Percentiles rank a stretch among this genome's conserved stretches.
phyloP scores from a whole-genome alignment of 2,797 vertebrate species.

The Otolemur crassicaudatus region DNA sequence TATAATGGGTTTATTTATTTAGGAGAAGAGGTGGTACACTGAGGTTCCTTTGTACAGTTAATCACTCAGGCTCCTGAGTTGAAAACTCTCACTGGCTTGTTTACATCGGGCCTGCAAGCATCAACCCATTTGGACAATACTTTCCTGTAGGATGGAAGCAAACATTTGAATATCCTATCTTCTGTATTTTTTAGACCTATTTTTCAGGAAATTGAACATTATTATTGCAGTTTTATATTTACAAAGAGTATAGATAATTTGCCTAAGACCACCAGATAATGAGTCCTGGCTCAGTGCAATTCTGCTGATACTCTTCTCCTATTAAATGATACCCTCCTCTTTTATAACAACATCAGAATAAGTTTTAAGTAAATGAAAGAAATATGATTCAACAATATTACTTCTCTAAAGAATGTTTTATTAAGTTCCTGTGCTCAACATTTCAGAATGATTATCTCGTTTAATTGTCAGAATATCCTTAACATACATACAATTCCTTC shows the following conservation, averaged over 20 bases:
- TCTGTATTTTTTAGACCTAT: background rate
- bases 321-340: background rate
- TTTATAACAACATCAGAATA: background rate
- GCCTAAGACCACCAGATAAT: background rate
- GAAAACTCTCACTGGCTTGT: background rate
- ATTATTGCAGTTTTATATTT: background rate
- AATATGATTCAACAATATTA: background rate
- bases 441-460: background rate
- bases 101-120: fast-evolving
- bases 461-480: background rate
- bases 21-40: background rate
- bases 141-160: background rate
- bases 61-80: background rate
- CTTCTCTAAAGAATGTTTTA: background rate
- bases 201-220: background rate
- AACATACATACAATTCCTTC: background rate
- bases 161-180: background rate
- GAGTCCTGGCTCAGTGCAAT: background rate
- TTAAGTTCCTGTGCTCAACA: background rate
- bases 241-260: background rate
- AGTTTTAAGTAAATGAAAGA: background rate
- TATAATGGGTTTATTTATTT: background rate
- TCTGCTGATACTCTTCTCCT: background rate
- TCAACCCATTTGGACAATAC: fast-evolving
- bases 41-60: background rate